A percentile compares a stretch with the other conserved stretches of the same genome.
phyloP scores from a whole-genome alignment of 1,140 invertebrate species.

The Ceratosolen solmsi region DNA sequence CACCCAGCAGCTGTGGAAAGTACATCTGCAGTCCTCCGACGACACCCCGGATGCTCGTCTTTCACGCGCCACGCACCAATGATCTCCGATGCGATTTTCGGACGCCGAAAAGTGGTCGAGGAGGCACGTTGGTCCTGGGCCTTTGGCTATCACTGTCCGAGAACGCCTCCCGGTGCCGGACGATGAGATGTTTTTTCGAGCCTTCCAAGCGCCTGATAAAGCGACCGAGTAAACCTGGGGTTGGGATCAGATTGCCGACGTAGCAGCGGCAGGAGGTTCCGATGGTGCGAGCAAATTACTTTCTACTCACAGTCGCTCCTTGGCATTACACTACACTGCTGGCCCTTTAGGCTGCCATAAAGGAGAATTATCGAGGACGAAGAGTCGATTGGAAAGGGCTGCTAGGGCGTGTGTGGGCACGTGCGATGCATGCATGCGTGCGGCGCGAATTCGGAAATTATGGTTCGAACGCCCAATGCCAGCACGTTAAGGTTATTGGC shows the following conservation, averaged over 20 bases:
- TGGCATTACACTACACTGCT: background rate
- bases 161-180: too few relatives aligned
- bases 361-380: slow-evolving; percentile 18
- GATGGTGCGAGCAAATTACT: slow-evolving; percentile 33
- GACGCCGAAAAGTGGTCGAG: background rate
- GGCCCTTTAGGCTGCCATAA: background rate
- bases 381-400: background rate
- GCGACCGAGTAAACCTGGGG: slow-evolving; percentile 20
- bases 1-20: background rate
- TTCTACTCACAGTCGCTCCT: background rate
- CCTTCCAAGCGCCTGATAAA: slow-evolving; percentile 21
- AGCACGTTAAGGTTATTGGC: too few relatives aligned
- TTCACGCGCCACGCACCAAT: slow-evolving; percentile 28
- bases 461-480: background rate
- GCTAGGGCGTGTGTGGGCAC: too few relatives aligned
- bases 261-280: background rate
- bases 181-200: slow-evolving; percentile 28
- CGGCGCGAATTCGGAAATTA: background rate
- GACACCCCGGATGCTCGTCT: slow-evolving; percentile 2
- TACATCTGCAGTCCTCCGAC: background rate
- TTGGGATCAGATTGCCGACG: background rate
- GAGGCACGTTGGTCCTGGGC: background rate
- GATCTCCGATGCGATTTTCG: background rate
- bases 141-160: background rate
- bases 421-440: too few relatives aligned